phyloP scores from a whole-genome alignment of 2,113 vertebrate genomes.

The Cichladusa arquata region DNA sequence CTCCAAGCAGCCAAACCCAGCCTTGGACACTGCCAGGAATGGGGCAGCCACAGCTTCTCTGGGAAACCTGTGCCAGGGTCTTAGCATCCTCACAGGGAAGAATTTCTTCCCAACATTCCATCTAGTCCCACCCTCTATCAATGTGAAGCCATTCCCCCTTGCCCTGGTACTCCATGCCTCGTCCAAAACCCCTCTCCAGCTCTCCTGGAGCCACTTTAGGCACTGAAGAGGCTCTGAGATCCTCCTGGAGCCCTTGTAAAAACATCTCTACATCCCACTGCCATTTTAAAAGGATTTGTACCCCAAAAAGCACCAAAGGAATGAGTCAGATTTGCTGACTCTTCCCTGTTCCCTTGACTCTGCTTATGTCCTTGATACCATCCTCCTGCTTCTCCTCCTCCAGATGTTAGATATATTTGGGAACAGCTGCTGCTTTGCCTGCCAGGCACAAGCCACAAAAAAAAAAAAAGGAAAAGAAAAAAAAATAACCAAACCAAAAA shows the following conservation, averaged over 20 bases:
- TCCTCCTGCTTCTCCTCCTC: background rate
- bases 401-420: background rate
- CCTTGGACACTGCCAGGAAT: background rate
- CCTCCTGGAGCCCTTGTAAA: background rate
- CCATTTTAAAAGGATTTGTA: background rate
- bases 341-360: background rate
- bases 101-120: background rate
- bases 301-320: background rate
- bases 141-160: background rate
- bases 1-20: fast-evolving
- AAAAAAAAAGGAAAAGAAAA: background rate
- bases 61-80: background rate
- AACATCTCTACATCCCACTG: background rate
- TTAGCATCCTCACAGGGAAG: no score
- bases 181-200: background rate
- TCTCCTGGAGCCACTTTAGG: background rate
- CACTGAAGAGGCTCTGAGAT: background rate
- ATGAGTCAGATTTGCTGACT: background rate
- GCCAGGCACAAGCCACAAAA: background rate
- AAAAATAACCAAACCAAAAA: background rate
- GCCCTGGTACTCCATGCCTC: background rate
- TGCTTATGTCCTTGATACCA: background rate
- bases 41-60: background rate
- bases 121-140: background rate
- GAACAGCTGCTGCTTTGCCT: background rate